Evolutionary conservation across 2,113 vertebrate genomes (phyloP).

Genomic region (Antechinus flavipes): DNA sequence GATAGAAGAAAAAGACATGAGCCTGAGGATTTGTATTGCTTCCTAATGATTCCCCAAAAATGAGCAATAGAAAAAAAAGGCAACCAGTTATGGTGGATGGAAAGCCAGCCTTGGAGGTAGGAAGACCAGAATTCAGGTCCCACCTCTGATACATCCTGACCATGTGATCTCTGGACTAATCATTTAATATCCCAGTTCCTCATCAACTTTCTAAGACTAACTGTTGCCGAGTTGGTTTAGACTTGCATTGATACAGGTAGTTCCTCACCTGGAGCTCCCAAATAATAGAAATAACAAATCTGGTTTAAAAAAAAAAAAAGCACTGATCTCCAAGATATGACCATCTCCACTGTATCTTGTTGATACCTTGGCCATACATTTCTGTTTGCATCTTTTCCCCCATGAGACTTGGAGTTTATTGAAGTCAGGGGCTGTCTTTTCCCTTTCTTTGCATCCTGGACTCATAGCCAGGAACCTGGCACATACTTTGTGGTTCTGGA

Average conservation of each 20-base stretch:
- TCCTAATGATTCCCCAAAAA: not conserved
- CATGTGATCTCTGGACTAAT: no score
- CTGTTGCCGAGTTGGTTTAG: not conserved
- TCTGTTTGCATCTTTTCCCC: not conserved
- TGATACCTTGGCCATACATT: not conserved
- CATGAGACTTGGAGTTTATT: not conserved
- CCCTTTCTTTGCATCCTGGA: not conserved
- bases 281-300: not conserved
- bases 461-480: not conserved
- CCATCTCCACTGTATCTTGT: no score
- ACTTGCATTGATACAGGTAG: not conserved
- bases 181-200: no score
- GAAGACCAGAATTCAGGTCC: no score
- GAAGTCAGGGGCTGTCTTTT: not conserved
- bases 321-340: not conserved
- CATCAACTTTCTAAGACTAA: not conserved
- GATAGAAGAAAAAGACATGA: not conserved
- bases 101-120: no score
- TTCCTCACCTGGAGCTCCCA: not conserved
- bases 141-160: no score
- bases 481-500: not conserved
- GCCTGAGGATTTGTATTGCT: constrained; percentile 7
- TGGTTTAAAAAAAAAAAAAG: no score
- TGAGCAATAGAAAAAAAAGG: not conserved
- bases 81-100: no score